These are phyloP conservation scores for Drosophila mauritiana DNA, from an alignment of 1,140 invertebrate genomes.

Conservation along the genomic window DNA sequence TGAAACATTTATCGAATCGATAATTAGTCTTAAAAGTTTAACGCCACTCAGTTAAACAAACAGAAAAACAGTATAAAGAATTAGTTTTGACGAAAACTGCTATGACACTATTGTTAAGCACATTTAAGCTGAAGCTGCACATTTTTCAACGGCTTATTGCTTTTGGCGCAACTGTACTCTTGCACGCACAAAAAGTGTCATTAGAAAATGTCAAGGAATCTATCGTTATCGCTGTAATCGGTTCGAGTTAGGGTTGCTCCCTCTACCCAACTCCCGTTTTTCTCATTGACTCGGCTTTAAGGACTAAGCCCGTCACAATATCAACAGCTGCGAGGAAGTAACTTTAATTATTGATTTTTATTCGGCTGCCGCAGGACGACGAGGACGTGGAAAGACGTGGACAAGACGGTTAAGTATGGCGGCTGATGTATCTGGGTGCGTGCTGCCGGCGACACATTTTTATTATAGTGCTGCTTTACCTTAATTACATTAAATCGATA, in stretches of 20 bases:
- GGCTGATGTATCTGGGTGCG: slow-evolving; percentile 20
- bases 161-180: neutral
- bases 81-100: no score
- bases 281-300: neutral
- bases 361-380: slow-evolving; percentile 6
- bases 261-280: neutral
- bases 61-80: no score
- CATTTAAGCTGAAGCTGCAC: neutral
- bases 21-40: neutral
- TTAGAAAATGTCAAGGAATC: neutral
- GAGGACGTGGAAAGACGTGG: neutral
- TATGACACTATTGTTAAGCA: no score
- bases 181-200: neutral
- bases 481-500: slow-evolving; percentile 58
- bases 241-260: neutral
- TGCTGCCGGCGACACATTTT: slow-evolving; percentile 38
- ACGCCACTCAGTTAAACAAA: neutral
- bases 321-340: slow-evolving; percentile 9
- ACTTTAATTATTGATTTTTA: slow-evolving; percentile 61
- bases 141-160: neutral
- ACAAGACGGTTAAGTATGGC: slow-evolving; percentile 10
- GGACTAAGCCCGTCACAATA: slow-evolving; percentile 6
- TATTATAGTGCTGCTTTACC: slow-evolving; percentile 44
- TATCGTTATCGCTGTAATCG: slow-evolving; percentile 7
- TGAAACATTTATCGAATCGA: neutral